Base-by-base conservation (phyloP, 2,888 invertebrate genomes). In the Eupithecia dodoneata region DNA sequence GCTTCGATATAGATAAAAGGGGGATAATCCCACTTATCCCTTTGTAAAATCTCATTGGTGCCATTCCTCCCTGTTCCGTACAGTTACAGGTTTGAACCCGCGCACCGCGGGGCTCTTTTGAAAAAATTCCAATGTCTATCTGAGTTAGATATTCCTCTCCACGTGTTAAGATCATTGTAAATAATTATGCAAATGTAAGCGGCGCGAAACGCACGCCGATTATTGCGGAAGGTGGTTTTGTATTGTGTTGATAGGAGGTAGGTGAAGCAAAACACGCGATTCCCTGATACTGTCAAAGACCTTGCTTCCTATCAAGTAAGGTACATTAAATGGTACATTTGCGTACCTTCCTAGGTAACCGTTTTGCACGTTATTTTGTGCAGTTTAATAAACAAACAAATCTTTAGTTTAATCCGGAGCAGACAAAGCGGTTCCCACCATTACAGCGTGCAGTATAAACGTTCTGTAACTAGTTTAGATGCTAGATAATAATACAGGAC, bases 341-440 rank as follows among this genome's bases (percentile, higher is more conserved):
- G 30, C 30, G 30, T 30, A 30, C 30, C 30, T 30, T 30, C 30
- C 30, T 30, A 30, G 30, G 30, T 30, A 30, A 30, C 1, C 30
- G 30, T 30, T 30, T 30, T 30, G 45, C 45, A 52, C 15, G 13
- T 52, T 15, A 52, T 55, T 55, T 55, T 59, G 59, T n/a, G 52
- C 5, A 52, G 18, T 59, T 9, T 59, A 15, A 7, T 2, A 59
- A 59, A 45, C 45, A 47, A 47, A 63, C 63, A 30, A 30, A 18
- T 12, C 12, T 45, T 66, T 18, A 66, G 45, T 69, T 66, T 70
- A 7, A 42, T 45, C 55, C 45, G 2, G 44, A 71, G 47, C 59
- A 59, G n/a, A 78, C 72, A 72, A 78, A 65, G 70, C 65, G 65
- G 69, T 75, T 78, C 78, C 74, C 78, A 78, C 65, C 41, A 74